These are phyloP conservation scores for Rhagoletis zephyria DNA, from an alignment of 1,140 invertebrate genomes.

Conservation along the genomic window DNA sequence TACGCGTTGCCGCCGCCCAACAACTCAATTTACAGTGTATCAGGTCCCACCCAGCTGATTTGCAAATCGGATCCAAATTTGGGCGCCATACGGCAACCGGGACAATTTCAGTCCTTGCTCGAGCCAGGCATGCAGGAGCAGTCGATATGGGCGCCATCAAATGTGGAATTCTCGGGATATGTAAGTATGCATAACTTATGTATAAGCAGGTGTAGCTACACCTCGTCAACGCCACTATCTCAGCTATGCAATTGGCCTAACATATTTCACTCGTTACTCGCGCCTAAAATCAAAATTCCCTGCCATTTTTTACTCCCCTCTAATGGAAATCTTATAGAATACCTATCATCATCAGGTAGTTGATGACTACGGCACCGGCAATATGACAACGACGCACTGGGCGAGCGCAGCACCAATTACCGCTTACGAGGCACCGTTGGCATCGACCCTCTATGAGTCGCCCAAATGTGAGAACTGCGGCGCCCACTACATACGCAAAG, in stretches of 20 bases:
- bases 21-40: slow-evolving; percentile 66
- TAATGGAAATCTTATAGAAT: slow-evolving; percentile 30
- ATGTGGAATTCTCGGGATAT: slow-evolving; percentile 62
- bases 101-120: slow-evolving; percentile 63
- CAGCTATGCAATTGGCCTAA: slow-evolving; percentile 6
- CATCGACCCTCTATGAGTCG: slow-evolving; percentile 54
- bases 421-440: slow-evolving; percentile 63
- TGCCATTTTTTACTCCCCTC: background rate
- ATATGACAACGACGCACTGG: slow-evolving; percentile 65
- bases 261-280: background rate
- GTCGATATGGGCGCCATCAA: slow-evolving; percentile 61
- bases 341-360: slow-evolving; percentile 68
- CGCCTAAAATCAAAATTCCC: background rate
- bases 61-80: slow-evolving; percentile 66
- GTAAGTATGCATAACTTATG: slow-evolving; percentile 61
- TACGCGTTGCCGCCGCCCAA: slow-evolving; percentile 63
- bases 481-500: slow-evolving; percentile 62
- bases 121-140: slow-evolving; percentile 58
- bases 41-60: slow-evolving; percentile 62
- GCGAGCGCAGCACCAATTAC: slow-evolving; percentile 58
- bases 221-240: background rate
- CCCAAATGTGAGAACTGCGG: slow-evolving; percentile 63
- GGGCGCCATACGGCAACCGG: slow-evolving; percentile 61
- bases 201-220: background rate
- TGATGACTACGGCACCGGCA: slow-evolving; percentile 63